Evolutionary conservation across 2,113 vertebrate species (phyloP), one percentile per base, ranked within the genome.

Genomic region (Petrocephalus zakoni): DNA sequence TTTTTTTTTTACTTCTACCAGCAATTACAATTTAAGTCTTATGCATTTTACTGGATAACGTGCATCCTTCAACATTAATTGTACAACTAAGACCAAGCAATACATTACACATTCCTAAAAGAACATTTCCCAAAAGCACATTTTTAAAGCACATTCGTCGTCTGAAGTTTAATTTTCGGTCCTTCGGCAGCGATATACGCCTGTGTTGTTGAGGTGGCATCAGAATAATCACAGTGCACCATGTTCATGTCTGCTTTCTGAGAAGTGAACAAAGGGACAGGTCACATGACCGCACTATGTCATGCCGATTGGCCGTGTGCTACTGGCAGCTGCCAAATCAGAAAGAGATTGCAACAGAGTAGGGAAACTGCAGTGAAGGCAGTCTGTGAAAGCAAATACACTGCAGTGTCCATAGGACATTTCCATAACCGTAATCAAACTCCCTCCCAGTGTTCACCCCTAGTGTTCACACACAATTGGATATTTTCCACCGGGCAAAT

Each of bases 331-430:
- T 83, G 81, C 81, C 81, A 83, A 83, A 83, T 83, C 21, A 42
- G 81, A 49, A 83, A 46, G 21, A 49, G 81, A 83, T 49, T 83
- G 81, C 81, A 83, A 83, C 81, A 83, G 81, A 83, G 81, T 83
- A 83, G 37, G 81, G 46, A 83, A 83, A 49, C 42, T 83, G 81
- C 81, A 83, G 21, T 49, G 81, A 83, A 47, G 46, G 81, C 81
- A 83, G 42, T n/a, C 81, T 47, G 21, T 83, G 37, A 46, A 83
- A 83, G 81, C 37, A 49, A 22, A 83, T 21, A 47, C 81, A 83
- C 81, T 83, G 81, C 81, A 83, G 81, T 49, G 21, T 49, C 46
- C 46, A 42, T 8, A 42, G 34, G 72, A 78, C 72, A 42, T 78
- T 78, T 78, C 72, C 72, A 83, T 83, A 83, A 49, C 81, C 81